Evolutionary conservation across 2,888 invertebrate genomes (phyloP), one percentile per base, ranked within the genome.

Genomic region (Papilio gigon): DNA sequence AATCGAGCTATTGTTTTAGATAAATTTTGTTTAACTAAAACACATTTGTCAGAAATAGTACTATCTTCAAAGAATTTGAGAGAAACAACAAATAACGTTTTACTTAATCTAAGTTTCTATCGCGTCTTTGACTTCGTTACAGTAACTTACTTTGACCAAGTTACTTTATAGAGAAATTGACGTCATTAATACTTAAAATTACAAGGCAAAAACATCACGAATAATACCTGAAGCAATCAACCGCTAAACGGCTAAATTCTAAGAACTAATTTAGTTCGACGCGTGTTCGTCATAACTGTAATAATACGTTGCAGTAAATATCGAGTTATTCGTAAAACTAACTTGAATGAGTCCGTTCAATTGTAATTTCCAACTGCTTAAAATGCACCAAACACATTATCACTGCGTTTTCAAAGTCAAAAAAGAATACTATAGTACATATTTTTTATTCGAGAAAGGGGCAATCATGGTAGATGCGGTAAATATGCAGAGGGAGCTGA

Each of bases 221-320:
- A 59, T 59, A 68, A 35, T 35, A 50, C 20, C 11, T 20, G 30
- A 50, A 64, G 63, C 63, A 68, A 68, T 68, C 59, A 64, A 47
- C 4, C 47, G n/a, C 53, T 56, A 62, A 63, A 67, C 63, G 22
- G 20, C 56, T 20, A 42, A 44, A 44, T 64, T 63, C 63, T 22
- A 11, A 25, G 63, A 64, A 64, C 44, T 68, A 14, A 64, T 59
- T 68, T 33, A 58, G 58, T 58, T 64, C 64, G 68, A 64, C 35
- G 33, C 30, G 64, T 25, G 47, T 58, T 42, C 56, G 20, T 47
- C 37, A 64, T 68, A 64, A 68, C 22, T 3, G 9, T 68, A 64
- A 68, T 68, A 56, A 68, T 37, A 50, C 30, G 30, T 47, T 59
- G 27, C 35, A 64, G 27, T 27, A 50, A 59, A 64, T 35, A 47